Evolutionary conservation across 2,113 vertebrate genomes (phyloP).

Genomic region (Atrichornis clamosus): DNA sequence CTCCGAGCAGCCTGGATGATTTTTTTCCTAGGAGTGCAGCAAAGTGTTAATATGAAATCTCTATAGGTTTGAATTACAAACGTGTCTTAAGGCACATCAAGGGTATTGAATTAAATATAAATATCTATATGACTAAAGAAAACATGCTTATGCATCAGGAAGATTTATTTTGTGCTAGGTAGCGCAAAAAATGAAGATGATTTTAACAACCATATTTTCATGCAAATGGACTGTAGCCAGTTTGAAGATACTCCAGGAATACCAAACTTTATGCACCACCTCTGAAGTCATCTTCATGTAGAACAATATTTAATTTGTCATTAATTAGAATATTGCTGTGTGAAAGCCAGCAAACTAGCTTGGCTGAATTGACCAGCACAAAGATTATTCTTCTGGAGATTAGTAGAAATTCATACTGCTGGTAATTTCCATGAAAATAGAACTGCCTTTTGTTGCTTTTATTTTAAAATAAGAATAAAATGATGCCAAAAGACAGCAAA

Average conservation of each 20-base stretch:
- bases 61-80: slow-evolving; percentile 14
- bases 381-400: slow-evolving; percentile 71
- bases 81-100: background rate
- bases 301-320: slow-evolving; percentile 71
- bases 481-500: slow-evolving; percentile 46
- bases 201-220: slow-evolving; percentile 56
- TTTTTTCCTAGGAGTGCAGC: background rate
- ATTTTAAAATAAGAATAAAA: slow-evolving; percentile 73
- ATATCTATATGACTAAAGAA: slow-evolving; percentile 12
- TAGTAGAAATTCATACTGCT: slow-evolving; percentile 66
- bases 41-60: slow-evolving; percentile 18
- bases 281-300: slow-evolving; percentile 46
- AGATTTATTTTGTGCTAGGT: background rate
- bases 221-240: slow-evolving; percentile 39
- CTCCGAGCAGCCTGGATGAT: background rate
- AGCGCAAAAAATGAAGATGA: background rate
- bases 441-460: slow-evolving; percentile 51
- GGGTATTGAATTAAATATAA: slow-evolving; percentile 29
- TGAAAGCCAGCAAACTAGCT: slow-evolving; percentile 56
- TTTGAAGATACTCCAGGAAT: slow-evolving; percentile 47
- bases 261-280: slow-evolving; percentile 15
- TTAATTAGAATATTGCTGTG: slow-evolving; percentile 71
- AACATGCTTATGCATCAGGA: background rate
- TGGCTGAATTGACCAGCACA: slow-evolving; percentile 36
- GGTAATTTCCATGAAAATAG: slow-evolving; percentile 76